Percentiles rank a stretch among this genome's conserved stretches.
phyloP scores from a whole-genome alignment of 1,140 invertebrate genomes.

The Bombus superbus region DNA sequence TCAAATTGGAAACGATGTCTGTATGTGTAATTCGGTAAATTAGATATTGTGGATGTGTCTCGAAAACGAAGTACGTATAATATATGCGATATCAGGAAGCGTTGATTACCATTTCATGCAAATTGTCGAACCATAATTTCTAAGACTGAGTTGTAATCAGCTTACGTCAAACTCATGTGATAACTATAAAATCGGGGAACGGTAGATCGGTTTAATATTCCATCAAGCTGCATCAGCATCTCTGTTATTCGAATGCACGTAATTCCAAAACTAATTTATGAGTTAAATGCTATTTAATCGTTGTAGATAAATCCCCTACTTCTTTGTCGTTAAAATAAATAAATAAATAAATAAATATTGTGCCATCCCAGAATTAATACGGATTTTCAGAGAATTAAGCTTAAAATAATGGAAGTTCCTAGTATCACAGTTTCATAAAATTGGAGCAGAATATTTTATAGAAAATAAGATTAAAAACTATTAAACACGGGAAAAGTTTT shows the following conservation, averaged over 20 bases:
- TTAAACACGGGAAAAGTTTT: no score
- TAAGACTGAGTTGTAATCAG: not conserved
- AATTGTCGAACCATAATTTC: not conserved
- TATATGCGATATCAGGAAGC: not conserved
- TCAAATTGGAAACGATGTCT: not conserved
- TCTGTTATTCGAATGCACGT: conserved; percentile 27
- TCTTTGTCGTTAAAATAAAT: no score
- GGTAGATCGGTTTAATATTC: conserved; percentile 51
- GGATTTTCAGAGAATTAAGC: no score
- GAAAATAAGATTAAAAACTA: no score
- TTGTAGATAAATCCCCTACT: no score
- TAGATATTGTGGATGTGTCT: not conserved
- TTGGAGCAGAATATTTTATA: no score
- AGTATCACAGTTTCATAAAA: no score
- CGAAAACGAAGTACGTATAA: not conserved
- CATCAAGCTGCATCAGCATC: conserved; percentile 31
- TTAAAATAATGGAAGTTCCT: no score
- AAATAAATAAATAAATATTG: no score
- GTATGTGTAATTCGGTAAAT: not conserved
- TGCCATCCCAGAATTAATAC: no score
- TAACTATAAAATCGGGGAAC: conserved; percentile 18
- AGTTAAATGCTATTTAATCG: conserved; percentile 52
- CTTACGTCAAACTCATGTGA: not conserved
- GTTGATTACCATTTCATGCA: not conserved
- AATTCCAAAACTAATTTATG: not conserved